phyloP scores from a whole-genome alignment of 2,888 invertebrate species.

The Dynastes grantii region DNA sequence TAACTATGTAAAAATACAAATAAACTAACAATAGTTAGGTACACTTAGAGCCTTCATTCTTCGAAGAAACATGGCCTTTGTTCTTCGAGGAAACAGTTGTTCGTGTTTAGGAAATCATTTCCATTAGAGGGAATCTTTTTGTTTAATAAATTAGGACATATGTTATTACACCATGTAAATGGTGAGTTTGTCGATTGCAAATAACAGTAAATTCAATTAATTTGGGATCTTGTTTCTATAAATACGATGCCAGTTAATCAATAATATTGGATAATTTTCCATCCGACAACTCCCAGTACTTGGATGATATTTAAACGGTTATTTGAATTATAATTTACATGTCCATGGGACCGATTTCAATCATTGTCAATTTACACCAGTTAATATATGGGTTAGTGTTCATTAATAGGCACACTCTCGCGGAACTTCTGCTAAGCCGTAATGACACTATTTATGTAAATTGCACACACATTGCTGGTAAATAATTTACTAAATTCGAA shows the following conservation, averaged over 20 bases:
- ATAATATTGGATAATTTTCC: constrained; percentile 5
- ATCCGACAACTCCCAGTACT: constrained; percentile 1
- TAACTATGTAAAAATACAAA: too few relatives aligned
- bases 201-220: neutral
- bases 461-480: constrained; percentile 27
- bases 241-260: neutral
- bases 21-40: too few relatives aligned
- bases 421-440: constrained; percentile 20
- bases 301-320: constrained; percentile 38
- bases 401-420: constrained; percentile 51
- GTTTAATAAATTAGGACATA: too few relatives aligned
- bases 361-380: constrained; percentile 55
- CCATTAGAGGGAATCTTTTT: too few relatives aligned
- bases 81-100: too few relatives aligned
- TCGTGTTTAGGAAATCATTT: too few relatives aligned
- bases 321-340: constrained; percentile 52
- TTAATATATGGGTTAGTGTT: constrained; percentile 55
- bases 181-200: neutral
- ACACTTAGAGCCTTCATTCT: too few relatives aligned
- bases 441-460: constrained; percentile 45
- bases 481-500: constrained; percentile 43
- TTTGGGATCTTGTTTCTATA: neutral
- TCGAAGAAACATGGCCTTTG: too few relatives aligned
- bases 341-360: constrained; percentile 53
- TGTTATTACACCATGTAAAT: too few relatives aligned